A percentile compares a stretch with the other conserved stretches of the same genome.
Evolutionary conservation across 2,888 invertebrate species (phyloP).

Genomic region (Flexamia atlantica): DNA sequence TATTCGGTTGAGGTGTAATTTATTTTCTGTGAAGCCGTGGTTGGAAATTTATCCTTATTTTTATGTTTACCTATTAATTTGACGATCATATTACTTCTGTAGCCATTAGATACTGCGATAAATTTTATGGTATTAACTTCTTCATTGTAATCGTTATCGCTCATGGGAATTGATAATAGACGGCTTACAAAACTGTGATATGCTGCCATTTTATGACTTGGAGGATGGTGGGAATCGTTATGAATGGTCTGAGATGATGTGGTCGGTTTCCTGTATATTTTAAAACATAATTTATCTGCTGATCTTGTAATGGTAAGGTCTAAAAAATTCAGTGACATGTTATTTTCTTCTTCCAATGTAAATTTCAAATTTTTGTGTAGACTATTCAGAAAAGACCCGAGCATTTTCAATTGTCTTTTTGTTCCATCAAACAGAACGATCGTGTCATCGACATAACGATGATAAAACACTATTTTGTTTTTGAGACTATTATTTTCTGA

Average conservation of each 20-base stretch:
- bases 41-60: too few species aligned
- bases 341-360: background rate
- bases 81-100: background rate
- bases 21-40: too few species aligned
- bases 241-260: background rate
- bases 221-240: background rate
- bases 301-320: slow-evolving; percentile 1
- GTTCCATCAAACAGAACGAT: background rate
- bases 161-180: background rate
- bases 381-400: background rate
- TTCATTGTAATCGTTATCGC: background rate
- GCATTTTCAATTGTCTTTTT: background rate
- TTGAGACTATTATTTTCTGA: background rate
- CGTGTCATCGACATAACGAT: slow-evolving; percentile 16
- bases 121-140: background rate
- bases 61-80: background rate
- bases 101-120: background rate
- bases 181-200: background rate
- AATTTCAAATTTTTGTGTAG: background rate
- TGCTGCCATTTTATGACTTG: background rate
- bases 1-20: too few species aligned
- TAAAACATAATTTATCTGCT: background rate
- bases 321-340: background rate
- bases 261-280: slow-evolving; percentile 29
- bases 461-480: background rate